phyloP scores from a whole-genome alignment of 2,888 invertebrate genomes.

The Halocaridina rubra region DNA sequence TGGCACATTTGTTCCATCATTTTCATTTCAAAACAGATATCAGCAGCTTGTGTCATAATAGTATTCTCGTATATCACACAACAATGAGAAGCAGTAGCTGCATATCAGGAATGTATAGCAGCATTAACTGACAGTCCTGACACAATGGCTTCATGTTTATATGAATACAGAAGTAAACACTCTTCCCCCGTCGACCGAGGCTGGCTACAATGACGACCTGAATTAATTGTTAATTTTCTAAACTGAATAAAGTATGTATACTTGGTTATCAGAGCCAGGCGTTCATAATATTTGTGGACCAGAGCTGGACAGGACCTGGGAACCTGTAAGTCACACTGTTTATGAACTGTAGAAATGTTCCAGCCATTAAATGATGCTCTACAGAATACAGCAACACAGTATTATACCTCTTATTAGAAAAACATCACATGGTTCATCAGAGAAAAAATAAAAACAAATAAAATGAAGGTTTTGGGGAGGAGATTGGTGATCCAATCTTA shows the following conservation, averaged over 20 bases:
- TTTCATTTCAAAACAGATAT: background rate
- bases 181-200: constrained; percentile 52
- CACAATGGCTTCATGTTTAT: background rate
- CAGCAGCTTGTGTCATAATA: too few species aligned
- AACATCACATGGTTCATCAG: constrained; percentile 26
- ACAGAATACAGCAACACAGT: too few species aligned
- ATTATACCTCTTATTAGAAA: background rate
- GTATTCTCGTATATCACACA: too few species aligned
- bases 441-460: constrained; percentile 15
- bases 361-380: constrained; percentile 1
- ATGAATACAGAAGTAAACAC: background rate
- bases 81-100: too few species aligned
- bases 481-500: constrained; percentile 30
- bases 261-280: background rate
- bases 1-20: background rate
- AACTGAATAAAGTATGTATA: background rate
- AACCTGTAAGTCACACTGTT: background rate
- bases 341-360: background rate
- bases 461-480: constrained; percentile 52
- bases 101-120: too few species aligned
- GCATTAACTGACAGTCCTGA: constrained; percentile 18
- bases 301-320: background rate
- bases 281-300: background rate
- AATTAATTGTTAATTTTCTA: constrained; percentile 6
- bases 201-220: background rate